Evolutionary conservation across 2,113 vertebrate genomes (phyloP).

Genomic region (Serinus canaria): DNA sequence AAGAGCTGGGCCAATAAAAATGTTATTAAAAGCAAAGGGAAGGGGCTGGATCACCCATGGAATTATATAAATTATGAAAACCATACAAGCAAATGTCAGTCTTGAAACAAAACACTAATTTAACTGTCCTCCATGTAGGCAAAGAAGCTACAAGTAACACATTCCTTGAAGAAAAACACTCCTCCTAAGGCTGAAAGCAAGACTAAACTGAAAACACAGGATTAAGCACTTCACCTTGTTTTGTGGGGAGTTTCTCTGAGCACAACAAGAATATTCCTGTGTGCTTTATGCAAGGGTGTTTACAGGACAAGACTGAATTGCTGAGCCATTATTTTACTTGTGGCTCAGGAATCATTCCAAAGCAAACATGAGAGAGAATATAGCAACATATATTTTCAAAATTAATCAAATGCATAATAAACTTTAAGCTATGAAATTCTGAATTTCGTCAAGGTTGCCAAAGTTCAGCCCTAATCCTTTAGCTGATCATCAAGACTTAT

Average conservation of each 20-base stretch:
- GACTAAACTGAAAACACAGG: not conserved
- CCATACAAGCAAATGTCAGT: not conserved
- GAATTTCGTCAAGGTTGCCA: not conserved
- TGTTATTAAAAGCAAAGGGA: not conserved
- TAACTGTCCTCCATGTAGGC: not conserved
- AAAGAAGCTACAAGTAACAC: not conserved
- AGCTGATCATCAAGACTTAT: not conserved
- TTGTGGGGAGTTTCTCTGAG: not conserved
- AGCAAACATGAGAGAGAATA: not conserved
- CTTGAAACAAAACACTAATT: not conserved
- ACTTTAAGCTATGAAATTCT: not conserved
- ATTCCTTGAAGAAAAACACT: not conserved
- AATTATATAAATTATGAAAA: not conserved
- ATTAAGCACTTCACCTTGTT: not conserved
- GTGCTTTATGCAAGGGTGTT: not conserved
- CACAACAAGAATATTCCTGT: not conserved
- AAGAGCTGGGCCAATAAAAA: not conserved
- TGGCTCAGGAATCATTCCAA: not conserved
- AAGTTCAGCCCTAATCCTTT: not conserved
- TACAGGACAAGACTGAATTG: not conserved
- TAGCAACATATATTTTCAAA: not conserved
- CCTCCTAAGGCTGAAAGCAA: not conserved
- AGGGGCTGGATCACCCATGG: not conserved
- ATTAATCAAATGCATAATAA: not conserved
- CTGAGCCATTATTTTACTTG: not conserved